Base-by-base conservation (phyloP, 2,888 invertebrate genomes). In the Tetramorium bicarinatum region DNA sequence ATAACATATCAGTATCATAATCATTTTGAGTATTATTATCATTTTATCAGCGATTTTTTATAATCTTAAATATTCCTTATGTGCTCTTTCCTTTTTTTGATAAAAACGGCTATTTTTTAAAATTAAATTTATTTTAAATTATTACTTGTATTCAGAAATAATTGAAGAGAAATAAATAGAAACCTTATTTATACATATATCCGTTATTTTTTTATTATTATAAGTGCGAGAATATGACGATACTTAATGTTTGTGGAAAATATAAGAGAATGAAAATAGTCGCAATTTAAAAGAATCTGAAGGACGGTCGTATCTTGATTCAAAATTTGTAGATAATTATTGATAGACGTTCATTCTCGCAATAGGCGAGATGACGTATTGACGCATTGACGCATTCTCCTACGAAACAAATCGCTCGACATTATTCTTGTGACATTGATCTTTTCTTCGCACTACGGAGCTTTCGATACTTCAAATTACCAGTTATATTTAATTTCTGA, bases 241-340 rank as follows among this genome's bases (percentile, higher is more conserved):
- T 29, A 7, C 3, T 61, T 9, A n/a, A 34, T 2, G 29, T 74
- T 61, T 8, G 8, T 21, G 6, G 18, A 44, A 74, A 74, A 34
- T 34, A 0, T 52, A 38, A 71, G 11, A 9, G 2, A 69, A 44
- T 44, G 1, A 44, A 21, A 44, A 44, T 44, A 64, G 0, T 64
- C 7, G 2, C 38, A 38, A 38, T 38, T 66, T 21, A 66, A 11
- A 66, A 66, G 44, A 66, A 62, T 62, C 11, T 38, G n/a, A 62
- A 11, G 13, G 41, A 64, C 1, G 4, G 21, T 41, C 2, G 4
- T 3, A 41, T 25, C 25, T 66, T 66, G 8, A 64, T 13, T 62
- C 6, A 25, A 8, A 62, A 62, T 62, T 38, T 62, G 38, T 66
- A 66, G 25, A 44, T 66, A 66, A 72, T 56, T 18, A 41, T 11